Base-by-base conservation (phyloP, 1,140 invertebrate species). In the Solenopsis invicta region DNA sequence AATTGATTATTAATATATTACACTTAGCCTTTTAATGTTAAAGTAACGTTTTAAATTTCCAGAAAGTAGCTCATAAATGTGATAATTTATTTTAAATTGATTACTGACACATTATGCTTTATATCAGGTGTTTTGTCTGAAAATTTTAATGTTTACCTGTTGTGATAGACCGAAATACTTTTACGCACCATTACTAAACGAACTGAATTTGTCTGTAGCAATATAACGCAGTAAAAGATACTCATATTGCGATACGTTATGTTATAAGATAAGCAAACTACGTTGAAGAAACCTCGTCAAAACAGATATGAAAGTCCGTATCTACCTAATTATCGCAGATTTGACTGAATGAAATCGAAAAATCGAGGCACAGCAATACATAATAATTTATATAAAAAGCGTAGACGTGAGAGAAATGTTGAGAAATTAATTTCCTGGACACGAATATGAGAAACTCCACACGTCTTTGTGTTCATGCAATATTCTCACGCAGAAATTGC, bases 261-360 rank as follows among this genome's bases (percentile, higher is more conserved):
- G 45, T 89, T 88, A 84, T 88, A 75, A 88, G 52, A 72, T 88
- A 88, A 91, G 48, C 16, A 67, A 86, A 50, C 64, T 62, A 69
- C 24, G 37, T 75, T 50, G 34, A 90, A 76, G 18, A 12, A 92
- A 93, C 94, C 94, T 94, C 94, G 91, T 94, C 91, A 92, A 93
- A 95, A 94, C 94, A 93, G 91, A 92, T 88, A 94, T 94, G 94
- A 94, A 94, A 94, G 93, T 94, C 92, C 91, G 89, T 91, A 88
- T 81, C 76, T 93, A 92, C 84, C 90, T 89, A 89, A 92, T 91
- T 87, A 61, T 50, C 80, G 37, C 52, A 72, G 10, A 82, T 48
- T 59, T 18, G 24, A 74, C 45, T 84, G 24, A 75, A 84, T 48
- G 54, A 50, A 13, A 74, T n/a, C 24, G 21, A 61, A 82, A 61